Evolutionary conservation across 2,797 vertebrate species (phyloP), one percentile per base, ranked within the genome.

Genomic region (Limnodromus scolopaceus): DNA sequence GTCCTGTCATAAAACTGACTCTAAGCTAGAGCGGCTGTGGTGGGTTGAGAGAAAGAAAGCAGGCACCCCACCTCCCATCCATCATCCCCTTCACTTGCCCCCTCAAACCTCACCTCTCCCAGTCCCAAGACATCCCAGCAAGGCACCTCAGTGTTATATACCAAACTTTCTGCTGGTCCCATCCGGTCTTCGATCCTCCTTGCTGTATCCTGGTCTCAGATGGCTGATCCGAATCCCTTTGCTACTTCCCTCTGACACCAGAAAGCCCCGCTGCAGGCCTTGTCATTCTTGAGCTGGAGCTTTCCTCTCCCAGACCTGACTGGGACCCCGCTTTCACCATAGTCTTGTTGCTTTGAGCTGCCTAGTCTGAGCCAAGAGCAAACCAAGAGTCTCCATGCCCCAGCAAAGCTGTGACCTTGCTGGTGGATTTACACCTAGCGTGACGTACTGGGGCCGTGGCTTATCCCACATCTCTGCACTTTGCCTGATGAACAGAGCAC

Each of bases 61-160:
- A 63, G 79, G 77, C 57, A 72, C 13, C 20, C 18, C 60, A 22
- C 34, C 32, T 54, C 28, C 38, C 90, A 96, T 94, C 83, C 96
- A 95, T 96, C 87, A 76, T 69, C 63, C 43, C 53, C 46, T 93
- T 98, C 94, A 89, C 89, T 92, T 95, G 81, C 39, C 49, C 90
- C 96, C 74, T 89, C 19, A 23, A 20, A 60, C 91, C 93, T 92
- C 93, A 93, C 83, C 93, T 98, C 84, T 94, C 49, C 71, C 93
- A 95, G 34, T 81, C 34, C 77, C 46, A 92, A 61, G 64, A 24
- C 27, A 71, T 43, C 22, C 66, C 66, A 65, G 38, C 38, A 61
- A 82, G 58, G 17, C 63, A 84, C 24, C 36, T 72, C 30, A 12
- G 38, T 46, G 36, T 81, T 69, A 63, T 12, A 46, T 36, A 38